A percentile compares a stretch with the other conserved stretches of the same genome.
phyloP scores from a whole-genome alignment of 2,113 vertebrate genomes.

The Phalacrocorax aristotelis region DNA sequence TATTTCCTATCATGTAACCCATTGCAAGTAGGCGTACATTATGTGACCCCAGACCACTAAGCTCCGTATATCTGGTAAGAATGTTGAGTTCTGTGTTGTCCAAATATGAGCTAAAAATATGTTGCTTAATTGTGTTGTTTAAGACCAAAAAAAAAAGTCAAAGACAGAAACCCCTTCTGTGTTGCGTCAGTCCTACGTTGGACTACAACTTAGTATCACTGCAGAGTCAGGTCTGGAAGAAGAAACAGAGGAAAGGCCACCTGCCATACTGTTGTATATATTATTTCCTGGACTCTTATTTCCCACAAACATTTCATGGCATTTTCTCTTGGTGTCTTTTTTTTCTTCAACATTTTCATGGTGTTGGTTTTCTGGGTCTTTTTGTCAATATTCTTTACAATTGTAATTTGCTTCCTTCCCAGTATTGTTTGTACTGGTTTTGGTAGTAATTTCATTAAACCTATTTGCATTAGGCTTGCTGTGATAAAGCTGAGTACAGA shows the following conservation, averaged over 20 bases:
- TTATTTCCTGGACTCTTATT: background rate
- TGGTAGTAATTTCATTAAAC: background rate
- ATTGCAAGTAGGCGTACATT: background rate
- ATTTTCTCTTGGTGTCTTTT: background rate
- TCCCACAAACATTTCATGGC: background rate
- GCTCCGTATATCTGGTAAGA: background rate
- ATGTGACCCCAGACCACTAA: background rate
- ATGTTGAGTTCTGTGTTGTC: background rate
- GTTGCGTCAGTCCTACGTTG: background rate
- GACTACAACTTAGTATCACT: background rate
- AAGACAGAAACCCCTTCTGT: background rate
- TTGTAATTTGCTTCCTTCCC: background rate
- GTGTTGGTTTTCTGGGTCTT: background rate
- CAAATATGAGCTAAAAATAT: background rate
- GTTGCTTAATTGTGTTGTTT: background rate
- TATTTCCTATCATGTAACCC: background rate
- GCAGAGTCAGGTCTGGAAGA: background rate
- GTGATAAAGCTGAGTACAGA: accelerated
- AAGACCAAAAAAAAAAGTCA: background rate
- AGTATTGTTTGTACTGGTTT: background rate
- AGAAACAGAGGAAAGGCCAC: background rate
- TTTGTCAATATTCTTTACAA: background rate
- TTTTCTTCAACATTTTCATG: background rate
- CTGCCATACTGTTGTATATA: background rate
- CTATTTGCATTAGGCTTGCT: background rate